Evolutionary conservation across 2,113 vertebrate species (phyloP).

Genomic region (Antechinus stuartii): DNA sequence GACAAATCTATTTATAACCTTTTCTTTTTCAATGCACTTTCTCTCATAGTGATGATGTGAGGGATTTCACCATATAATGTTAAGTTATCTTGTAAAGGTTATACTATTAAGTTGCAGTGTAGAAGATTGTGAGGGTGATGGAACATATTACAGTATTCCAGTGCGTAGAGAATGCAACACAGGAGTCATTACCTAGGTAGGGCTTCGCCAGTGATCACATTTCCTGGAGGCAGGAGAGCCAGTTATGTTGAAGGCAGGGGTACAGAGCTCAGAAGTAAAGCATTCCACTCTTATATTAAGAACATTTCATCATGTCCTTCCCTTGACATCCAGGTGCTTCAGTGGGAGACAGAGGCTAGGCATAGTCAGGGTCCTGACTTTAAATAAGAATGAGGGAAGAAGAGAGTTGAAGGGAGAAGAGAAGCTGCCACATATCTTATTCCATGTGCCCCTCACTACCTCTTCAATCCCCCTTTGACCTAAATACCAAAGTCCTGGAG

Average conservation of each 20-base stretch:
- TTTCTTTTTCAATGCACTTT: not conserved
- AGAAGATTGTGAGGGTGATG: not conserved
- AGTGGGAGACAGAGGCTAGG: not conserved
- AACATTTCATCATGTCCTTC: not conserved
- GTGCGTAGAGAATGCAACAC: not conserved
- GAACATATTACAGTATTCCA: not conserved
- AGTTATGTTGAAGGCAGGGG: not conserved
- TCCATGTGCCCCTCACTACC: not conserved
- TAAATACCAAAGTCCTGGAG: conserved; percentile 20
- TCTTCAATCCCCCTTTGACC: conserved; percentile 16
- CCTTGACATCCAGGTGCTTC: not conserved
- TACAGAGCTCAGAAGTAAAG: not conserved
- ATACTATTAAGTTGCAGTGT: not conserved
- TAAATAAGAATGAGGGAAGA: not conserved
- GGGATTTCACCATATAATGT: not conserved
- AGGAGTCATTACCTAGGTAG: not conserved
- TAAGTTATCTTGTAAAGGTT: not conserved
- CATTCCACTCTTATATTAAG: not conserved
- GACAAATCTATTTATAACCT: not conserved
- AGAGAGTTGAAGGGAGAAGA: not conserved
- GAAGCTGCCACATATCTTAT: not conserved
- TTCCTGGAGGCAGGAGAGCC: conserved; percentile 14
- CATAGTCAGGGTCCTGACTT: not conserved
- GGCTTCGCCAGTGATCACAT: not conserved
- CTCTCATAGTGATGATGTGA: not conserved